Base-by-base conservation (phyloP, 2,888 invertebrate genomes). In the Drosophila anceps region DNA sequence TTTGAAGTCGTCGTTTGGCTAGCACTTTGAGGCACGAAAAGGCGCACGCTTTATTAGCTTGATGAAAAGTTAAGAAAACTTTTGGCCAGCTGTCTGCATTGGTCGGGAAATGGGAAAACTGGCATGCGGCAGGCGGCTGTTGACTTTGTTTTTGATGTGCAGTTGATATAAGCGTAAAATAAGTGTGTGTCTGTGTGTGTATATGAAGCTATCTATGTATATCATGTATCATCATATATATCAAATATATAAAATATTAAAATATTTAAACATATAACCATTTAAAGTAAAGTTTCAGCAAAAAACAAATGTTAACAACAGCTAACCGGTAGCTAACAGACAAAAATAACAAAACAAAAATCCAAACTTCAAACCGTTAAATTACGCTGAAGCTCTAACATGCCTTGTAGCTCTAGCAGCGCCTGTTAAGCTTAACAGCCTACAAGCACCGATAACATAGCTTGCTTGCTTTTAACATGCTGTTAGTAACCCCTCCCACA, bases 61-160 rank as follows among this genome's bases (percentile, higher is more conserved):
- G 74, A 78, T 83, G 81, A 83, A 83, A 85, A 85, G 78, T 83
- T 83, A 76, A 78, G 73, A 68, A 76, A 83, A 85, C 70, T 85
- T 82, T 82, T 71, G 53, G 44, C 70, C 66, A 77, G 59, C 41
- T 20, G 41, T 24, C 18, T 24, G 51, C 48, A 20, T 31, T 31
- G 12, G 33, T 44, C 31, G 41, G 41, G 37, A 55, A 54, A 20
- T 37, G 46, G 31, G 10, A 29, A 62, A 64, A 27, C 60, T 33
- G 68, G 53, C 53, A 61, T 43, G 44, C 35, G 70, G 57, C 59
- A 64, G 54, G 41, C 39, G 50, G 62, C 41, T 20, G 46, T 60
- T 73, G 55, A 63, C 50, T 66, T 35, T 48, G 50, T 72, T 69
- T 64, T 51, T 35, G 54, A 43, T 69, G 55, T 61, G 64, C 54